Evolutionary conservation across 2,113 vertebrate genomes (phyloP).

Genomic region (Callipepla californica): DNA sequence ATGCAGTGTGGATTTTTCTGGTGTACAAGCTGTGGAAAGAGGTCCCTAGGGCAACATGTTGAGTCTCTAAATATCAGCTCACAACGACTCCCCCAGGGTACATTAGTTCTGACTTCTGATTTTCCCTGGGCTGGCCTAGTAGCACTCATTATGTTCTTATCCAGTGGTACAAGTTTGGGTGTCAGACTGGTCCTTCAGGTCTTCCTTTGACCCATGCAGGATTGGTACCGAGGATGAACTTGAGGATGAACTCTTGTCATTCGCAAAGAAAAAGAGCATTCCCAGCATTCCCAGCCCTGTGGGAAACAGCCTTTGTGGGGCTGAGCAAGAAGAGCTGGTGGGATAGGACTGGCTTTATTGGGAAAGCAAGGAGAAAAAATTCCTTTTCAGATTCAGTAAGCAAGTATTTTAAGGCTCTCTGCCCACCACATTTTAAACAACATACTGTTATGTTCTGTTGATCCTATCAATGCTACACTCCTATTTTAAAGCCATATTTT

Average conservation of each 20-base stretch:
- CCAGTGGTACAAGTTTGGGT: not conserved
- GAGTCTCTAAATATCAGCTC: conserved; percentile 36
- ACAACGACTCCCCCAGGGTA: not conserved
- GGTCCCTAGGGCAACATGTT: not conserved
- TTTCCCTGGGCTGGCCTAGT: not conserved
- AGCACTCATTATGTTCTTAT: not conserved
- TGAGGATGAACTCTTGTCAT: not conserved
- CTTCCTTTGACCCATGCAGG: conserved; percentile 6
- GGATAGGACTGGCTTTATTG: not conserved
- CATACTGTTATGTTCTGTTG: not conserved
- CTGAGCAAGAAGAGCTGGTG: not conserved
- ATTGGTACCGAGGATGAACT: not conserved
- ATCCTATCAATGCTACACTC: not conserved
- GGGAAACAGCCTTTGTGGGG: not conserved
- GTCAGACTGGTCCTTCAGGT: not conserved
- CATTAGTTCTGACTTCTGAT: conserved; percentile 17
- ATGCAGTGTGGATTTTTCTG: not conserved
- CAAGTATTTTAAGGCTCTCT: conserved; percentile 28
- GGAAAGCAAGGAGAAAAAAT: conserved; percentile 26
- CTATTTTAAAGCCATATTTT: conserved; percentile 27
- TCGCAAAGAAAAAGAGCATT: not conserved
- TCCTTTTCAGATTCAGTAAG: not conserved
- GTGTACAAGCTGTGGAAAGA: not conserved
- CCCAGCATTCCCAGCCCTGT: not conserved
- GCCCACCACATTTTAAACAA: conserved; percentile 3